Conservation (phyloP, 2,888 invertebrate species). For the Dexiosoma caninum region DNA sequence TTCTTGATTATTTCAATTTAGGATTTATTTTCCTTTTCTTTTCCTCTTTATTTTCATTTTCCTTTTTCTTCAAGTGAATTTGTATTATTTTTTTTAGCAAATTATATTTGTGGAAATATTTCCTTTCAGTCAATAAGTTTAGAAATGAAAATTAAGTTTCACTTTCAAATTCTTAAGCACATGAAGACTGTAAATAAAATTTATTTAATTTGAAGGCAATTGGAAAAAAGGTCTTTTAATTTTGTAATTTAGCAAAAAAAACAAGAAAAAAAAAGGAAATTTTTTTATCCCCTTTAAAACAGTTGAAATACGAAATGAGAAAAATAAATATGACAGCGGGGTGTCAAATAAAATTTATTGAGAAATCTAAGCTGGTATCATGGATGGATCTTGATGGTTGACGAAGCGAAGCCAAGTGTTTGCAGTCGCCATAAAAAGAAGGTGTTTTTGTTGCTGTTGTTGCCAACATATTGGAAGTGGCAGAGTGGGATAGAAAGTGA, state of each 20-base stretch:
- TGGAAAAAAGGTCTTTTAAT: constrained; percentile 40
- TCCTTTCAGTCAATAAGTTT: constrained; percentile 31
- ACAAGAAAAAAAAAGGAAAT: too few species aligned
- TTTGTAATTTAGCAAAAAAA: constrained; percentile 14
- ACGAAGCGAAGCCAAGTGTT: constrained; percentile 14
- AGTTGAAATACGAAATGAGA: constrained; percentile 25
- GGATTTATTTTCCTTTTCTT: constrained; percentile 2
- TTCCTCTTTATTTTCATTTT: too few species aligned
- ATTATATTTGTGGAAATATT: constrained; percentile 27
- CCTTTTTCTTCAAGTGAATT: neutral
- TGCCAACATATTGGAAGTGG: neutral
- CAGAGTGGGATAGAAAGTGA: neutral
- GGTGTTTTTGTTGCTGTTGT: neutral
- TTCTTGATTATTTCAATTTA: constrained; percentile 32
- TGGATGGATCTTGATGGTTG: constrained; percentile 11
- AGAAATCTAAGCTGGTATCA: constrained; percentile 48
- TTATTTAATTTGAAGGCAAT: constrained; percentile 52
- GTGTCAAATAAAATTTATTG: constrained; percentile 57
- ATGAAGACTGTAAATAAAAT: constrained; percentile 20
- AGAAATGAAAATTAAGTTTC: constrained; percentile 58
- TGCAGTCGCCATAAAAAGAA: neutral
- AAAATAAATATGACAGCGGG: constrained; percentile 61
- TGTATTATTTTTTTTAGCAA: neutral
- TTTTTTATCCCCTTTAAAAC: constrained; percentile 14
- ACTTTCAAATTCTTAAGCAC: constrained; percentile 36